Conservation (phyloP, 2,888 invertebrate species). For the Diplolepis rosae region DNA sequence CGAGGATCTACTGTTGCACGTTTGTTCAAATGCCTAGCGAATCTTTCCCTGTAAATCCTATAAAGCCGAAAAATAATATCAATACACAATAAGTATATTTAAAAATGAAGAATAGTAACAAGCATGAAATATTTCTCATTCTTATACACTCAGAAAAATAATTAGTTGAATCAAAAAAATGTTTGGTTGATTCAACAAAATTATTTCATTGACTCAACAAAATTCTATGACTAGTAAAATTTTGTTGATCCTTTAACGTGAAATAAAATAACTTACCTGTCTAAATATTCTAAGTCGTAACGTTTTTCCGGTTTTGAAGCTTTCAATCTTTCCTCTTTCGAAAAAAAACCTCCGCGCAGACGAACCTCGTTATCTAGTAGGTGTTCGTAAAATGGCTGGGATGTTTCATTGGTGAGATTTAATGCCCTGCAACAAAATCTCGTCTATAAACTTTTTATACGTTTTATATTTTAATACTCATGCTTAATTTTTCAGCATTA, state of each 20-base stretch:
- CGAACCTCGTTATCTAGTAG: conserved; percentile 65
- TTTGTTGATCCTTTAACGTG: too few relatives aligned
- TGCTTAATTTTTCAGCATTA: too few relatives aligned
- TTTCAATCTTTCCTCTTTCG: conserved; percentile 56
- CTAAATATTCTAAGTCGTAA: conserved; percentile 47
- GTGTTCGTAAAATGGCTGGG: conserved; percentile 67
- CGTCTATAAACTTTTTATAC: not conserved
- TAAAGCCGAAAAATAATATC: conserved; percentile 3
- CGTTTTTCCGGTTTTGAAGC: conserved; percentile 30
- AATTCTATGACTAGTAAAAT: too few relatives aligned
- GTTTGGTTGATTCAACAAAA: too few relatives aligned
- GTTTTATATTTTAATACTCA: too few relatives aligned
- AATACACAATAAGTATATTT: not conserved
- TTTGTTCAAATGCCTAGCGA: conserved; percentile 68
- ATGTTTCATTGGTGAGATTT: conserved; percentile 52
- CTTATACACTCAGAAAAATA: too few relatives aligned
- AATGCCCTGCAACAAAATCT: conserved; percentile 36
- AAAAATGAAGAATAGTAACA: not conserved
- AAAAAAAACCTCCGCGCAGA: conserved; percentile 64
- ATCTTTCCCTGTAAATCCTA: conserved; percentile 60
- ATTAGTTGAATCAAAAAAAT: too few relatives aligned
- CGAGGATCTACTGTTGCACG: conserved; percentile 86
- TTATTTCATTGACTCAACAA: too few relatives aligned
- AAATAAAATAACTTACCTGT: too few relatives aligned
- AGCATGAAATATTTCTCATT: not conserved